Conservation (phyloP, 2,797 vertebrate genomes). For the Chloroceryle amazona region DNA sequence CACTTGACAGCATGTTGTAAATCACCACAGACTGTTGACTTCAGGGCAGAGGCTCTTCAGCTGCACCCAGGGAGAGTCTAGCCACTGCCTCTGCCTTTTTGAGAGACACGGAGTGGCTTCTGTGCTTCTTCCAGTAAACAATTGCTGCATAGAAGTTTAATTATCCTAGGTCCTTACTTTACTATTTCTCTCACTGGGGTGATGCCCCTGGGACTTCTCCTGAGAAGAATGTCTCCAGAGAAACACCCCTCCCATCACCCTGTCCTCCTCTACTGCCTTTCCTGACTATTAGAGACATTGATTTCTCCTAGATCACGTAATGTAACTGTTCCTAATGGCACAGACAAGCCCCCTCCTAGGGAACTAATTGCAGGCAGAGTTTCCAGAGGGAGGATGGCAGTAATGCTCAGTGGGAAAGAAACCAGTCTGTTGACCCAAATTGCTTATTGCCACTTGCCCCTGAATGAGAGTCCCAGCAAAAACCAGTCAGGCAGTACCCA, state of each 20-base stretch:
- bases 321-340: constrained; percentile 75
- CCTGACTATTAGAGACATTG: constrained; percentile 71
- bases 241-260: constrained; percentile 26
- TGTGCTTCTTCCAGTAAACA: constrained; percentile 43
- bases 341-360: constrained; percentile 41
- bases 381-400: background rate
- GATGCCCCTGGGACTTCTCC: constrained; percentile 25
- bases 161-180: constrained; percentile 25
- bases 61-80: background rate
- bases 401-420: constrained; percentile 19
- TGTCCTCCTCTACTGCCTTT: constrained; percentile 30
- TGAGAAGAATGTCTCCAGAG: constrained; percentile 35
- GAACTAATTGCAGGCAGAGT: constrained; percentile 71
- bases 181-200: constrained; percentile 4
- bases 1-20: background rate
- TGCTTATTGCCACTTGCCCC: background rate
- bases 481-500: background rate
- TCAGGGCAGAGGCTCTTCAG: background rate
- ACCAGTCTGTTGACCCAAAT: background rate
- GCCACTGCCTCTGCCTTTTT: background rate
- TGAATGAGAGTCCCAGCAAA: background rate
- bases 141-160: constrained; percentile 32
- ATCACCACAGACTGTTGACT: background rate
- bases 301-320: constrained; percentile 72
- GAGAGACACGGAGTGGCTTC: background rate